A percentile compares a stretch with the other conserved stretches of the same genome.
Evolutionary conservation across 2,888 invertebrate species (phyloP).

Genomic region (Thecophora atra): DNA sequence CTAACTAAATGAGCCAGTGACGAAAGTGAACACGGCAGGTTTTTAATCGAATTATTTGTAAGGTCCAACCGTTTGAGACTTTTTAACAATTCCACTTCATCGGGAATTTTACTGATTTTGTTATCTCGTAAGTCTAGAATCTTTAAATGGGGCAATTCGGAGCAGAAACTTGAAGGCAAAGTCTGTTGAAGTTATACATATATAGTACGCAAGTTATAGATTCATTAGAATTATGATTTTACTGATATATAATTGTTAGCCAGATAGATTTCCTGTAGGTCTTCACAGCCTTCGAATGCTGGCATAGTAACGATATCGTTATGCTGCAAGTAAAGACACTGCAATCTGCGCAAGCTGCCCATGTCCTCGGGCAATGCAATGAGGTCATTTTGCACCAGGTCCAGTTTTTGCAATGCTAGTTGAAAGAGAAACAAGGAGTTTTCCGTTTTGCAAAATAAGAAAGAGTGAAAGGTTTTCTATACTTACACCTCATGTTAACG

Average conservation of each 20-base stretch:
- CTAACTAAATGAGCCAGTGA: constrained; percentile 81
- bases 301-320: constrained; percentile 83
- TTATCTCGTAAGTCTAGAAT: constrained; percentile 85
- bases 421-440: too few species aligned
- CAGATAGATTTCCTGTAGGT: constrained; percentile 82
- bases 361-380: constrained; percentile 72
- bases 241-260: constrained; percentile 85
- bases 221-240: too few species aligned
- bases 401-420: constrained; percentile 73
- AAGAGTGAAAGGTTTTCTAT: constrained; percentile 1
- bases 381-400: constrained; percentile 78
- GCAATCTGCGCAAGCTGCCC: constrained; percentile 79
- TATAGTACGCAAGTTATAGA: not conserved
- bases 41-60: constrained; percentile 79
- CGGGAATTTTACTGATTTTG: constrained; percentile 78
- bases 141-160: constrained; percentile 76
- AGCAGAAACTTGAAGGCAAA: constrained; percentile 76
- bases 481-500: constrained; percentile 81
- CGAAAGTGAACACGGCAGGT: constrained; percentile 75
- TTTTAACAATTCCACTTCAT: constrained; percentile 79
- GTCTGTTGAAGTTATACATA: constrained; percentile 66
- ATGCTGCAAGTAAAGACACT: constrained; percentile 80
- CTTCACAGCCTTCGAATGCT: constrained; percentile 78
- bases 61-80: constrained; percentile 84
- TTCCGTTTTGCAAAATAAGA: not conserved